Conservation (phyloP, 30 jellyfish, hydroid and myxozoan species). For the Chrysaora quinquecirrha region DNA sequence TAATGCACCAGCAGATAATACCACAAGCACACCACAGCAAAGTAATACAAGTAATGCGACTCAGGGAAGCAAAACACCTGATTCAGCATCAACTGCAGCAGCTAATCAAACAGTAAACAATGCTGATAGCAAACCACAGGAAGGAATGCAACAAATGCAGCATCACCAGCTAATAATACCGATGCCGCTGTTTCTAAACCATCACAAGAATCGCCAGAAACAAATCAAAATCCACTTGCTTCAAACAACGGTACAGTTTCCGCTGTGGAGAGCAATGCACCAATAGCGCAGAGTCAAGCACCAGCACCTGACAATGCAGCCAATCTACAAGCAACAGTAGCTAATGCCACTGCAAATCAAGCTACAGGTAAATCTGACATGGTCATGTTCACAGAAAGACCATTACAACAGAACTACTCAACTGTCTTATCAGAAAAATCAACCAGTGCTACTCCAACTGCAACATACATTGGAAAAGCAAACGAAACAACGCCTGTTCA, state of each 20-base stretch:
- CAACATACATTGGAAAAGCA: neutral
- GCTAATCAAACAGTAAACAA: neutral
- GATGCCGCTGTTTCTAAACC: too few relatives aligned
- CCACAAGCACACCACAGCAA: neutral
- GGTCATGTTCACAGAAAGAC: neutral
- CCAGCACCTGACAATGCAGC: neutral
- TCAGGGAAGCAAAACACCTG: neutral
- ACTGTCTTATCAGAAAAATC: neutral
- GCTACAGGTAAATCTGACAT: neutral
- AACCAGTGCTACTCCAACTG: neutral
- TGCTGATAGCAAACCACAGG: neutral
- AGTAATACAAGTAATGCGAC: neutral
- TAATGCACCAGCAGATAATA: slow-evolving; percentile 4
- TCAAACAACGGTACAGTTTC: too few relatives aligned
- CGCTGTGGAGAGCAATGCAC: too few relatives aligned
- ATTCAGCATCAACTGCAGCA: neutral
- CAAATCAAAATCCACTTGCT: too few relatives aligned
- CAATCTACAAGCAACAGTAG: neutral
- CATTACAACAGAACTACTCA: neutral
- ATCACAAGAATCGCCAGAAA: too few relatives aligned
- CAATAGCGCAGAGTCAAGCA: too few relatives aligned
- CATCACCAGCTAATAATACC: neutral
- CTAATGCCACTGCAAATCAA: neutral
- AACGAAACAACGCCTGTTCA: neutral
- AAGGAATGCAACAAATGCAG: neutral